Percentiles rank a stretch among this genome's conserved stretches.
Evolutionary conservation across 2,113 vertebrate genomes (phyloP).

Genomic region (Notarius lentiginosus): DNA sequence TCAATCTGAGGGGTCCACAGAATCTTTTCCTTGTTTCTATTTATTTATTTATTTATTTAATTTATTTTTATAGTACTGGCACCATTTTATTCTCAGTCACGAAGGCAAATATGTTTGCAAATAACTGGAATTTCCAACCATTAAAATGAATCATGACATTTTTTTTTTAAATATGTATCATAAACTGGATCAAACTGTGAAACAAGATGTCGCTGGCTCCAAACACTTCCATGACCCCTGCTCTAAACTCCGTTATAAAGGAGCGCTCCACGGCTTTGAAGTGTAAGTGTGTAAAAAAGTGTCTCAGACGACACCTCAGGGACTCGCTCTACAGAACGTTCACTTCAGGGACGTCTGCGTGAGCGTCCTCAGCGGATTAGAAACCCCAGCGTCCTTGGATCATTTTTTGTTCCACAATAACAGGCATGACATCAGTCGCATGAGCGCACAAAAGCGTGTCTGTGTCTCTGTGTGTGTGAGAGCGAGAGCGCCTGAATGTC

Average conservation of each 20-base stretch:
- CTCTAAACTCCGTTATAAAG: neutral
- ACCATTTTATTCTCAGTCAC: neutral
- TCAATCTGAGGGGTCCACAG: neutral
- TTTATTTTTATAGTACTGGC: neutral
- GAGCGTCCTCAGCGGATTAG: neutral
- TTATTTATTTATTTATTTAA: neutral
- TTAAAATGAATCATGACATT: neutral
- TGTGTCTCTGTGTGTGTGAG: neutral
- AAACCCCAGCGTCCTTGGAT: neutral
- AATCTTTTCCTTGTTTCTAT: neutral
- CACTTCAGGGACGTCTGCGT: neutral
- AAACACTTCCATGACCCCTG: neutral
- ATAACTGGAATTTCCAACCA: neutral
- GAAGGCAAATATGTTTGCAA: neutral
- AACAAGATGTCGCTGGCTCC: neutral
- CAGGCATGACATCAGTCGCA: neutral
- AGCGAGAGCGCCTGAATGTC: conserved; percentile 39
- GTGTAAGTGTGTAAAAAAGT: neutral
- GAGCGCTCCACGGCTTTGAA: neutral
- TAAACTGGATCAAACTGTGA: neutral
- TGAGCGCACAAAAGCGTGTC: neutral
- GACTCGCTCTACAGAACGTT: neutral
- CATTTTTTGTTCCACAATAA: neutral
- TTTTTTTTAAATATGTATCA: neutral
- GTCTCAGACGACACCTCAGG: neutral